Evolutionary conservation across 2,797 vertebrate species (phyloP), one percentile per base, ranked within the genome.

Genomic region (Orestias chungarensis): DNA sequence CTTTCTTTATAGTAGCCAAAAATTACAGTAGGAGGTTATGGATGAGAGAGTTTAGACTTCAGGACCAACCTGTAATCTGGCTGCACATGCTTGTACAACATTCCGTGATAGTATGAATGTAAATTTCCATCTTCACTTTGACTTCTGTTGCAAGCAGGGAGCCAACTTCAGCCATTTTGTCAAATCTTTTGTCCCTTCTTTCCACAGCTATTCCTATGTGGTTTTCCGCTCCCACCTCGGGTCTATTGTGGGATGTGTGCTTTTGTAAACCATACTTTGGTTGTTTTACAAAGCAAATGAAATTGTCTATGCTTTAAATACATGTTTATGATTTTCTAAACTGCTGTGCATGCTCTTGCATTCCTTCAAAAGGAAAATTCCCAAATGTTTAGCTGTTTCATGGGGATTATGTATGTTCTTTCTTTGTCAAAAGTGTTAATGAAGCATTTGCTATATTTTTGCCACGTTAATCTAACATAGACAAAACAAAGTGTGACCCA

Each of bases 271-370:
- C 78, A 82, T 89, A 88, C 82, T 93, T 91, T 88, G 72, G 81
- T 86, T 88, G 78, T 91, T 92, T 91, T 82, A 83, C 85, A 81
- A 87, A 87, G 85, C 71, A 86, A 91, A 94, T 90, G 78, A 90
- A 93, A 93, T 62, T 78, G 78, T 88, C 68, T 76, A 66, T 27
- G 71, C 82, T 79, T 66, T 92, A 94, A 92, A 88, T 93, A 89
- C 84, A 90, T 89, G 87, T 90, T 93, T 91, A 86, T 91, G 83
- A 93, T 89, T 92, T 93, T 88, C 68, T 69, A 65, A 84, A 86
- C 77, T 71, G n/a, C n/a, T n/a, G n/a, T n/a, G n/a, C n/a, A n/a
- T 80, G 79, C 82, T 88, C 85, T 82, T 86, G 85, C 91, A 93
- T 94, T 94, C 93, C 87, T 80, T 61, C 79, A 42, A 52, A 73